Evolutionary conservation across 2,797 vertebrate genomes (phyloP).

Genomic region (Tolypeutes matacus): DNA sequence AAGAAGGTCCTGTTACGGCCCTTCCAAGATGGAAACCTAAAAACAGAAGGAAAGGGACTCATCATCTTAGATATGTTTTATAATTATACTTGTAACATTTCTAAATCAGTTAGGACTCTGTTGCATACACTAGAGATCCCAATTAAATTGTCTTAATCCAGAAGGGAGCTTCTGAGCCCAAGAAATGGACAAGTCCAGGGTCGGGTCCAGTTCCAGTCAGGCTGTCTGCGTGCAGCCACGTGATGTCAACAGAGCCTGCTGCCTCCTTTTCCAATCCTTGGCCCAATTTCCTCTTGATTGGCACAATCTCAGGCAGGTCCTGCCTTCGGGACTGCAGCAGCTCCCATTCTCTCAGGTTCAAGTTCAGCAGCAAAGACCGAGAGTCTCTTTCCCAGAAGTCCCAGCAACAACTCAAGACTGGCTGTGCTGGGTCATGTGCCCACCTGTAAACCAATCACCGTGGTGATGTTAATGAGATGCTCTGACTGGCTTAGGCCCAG

Average conservation of each 20-base stretch:
- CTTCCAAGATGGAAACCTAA: background rate
- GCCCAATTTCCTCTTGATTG: background rate
- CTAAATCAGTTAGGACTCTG: background rate
- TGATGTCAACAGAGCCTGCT: background rate
- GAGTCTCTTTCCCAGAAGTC: background rate
- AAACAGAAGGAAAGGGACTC: background rate
- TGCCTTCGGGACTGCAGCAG: accelerated
- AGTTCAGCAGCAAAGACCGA: too few species aligned
- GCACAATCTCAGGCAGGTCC: background rate
- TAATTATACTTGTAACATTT: background rate
- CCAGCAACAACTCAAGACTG: too few species aligned
- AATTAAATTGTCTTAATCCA: background rate
- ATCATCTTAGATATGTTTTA: background rate
- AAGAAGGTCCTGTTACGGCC: background rate
- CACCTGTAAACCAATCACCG: background rate
- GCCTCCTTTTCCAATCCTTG: too few species aligned
- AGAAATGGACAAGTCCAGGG: background rate
- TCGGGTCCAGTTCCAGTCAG: too few species aligned
- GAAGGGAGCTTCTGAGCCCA: accelerated
- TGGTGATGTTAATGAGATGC: background rate
- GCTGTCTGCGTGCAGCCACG: background rate
- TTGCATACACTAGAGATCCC: too few species aligned
- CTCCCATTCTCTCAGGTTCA: background rate
- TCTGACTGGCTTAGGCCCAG: background rate
- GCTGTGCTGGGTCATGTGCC: accelerated